Conservation (phyloP, 2,797 vertebrate genomes). For the Acridotheres tristis region DNA sequence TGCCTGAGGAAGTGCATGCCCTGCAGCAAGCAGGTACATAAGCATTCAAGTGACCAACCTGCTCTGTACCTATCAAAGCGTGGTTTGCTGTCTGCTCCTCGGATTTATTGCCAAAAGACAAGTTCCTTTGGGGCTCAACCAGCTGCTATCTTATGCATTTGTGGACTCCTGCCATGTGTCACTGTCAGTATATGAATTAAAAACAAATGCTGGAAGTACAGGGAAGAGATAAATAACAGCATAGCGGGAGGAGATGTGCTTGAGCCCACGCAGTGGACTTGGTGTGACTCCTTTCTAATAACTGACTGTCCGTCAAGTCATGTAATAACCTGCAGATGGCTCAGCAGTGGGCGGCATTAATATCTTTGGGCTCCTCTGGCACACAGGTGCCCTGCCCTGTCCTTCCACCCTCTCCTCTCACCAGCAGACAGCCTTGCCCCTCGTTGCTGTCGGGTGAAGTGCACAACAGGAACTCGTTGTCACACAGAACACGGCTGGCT, state of each 20-base stretch:
- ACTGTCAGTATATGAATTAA: conserved; percentile 35
- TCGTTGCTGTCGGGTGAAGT: background rate
- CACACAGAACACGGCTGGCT: background rate
- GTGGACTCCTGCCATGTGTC: conserved; percentile 30
- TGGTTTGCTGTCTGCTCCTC: background rate
- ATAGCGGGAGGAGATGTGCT: background rate
- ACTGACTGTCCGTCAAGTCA: background rate
- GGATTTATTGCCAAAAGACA: background rate
- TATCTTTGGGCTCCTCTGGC: background rate
- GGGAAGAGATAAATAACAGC: conserved; percentile 20
- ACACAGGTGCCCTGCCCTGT: background rate
- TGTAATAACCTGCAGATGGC: conserved; percentile 52
- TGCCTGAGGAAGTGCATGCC: background rate
- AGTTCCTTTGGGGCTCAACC: conserved; percentile 9
- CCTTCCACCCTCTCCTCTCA: background rate
- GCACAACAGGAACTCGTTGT: rapidly evolving
- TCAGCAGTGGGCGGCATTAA: conserved; percentile 48
- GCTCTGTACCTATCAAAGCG: background rate
- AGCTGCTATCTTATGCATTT: conserved; percentile 19
- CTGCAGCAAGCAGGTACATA: background rate
- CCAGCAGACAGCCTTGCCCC: background rate
- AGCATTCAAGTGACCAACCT: background rate
- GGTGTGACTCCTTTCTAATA: conserved; percentile 47
- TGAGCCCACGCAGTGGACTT: background rate
- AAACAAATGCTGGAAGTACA: conserved; percentile 31